A percentile compares a stretch with the other conserved stretches of the same genome.
These are phyloP conservation scores for Watsonalla cultraria DNA, from an alignment of 2,888 invertebrate genomes.

Conservation along the genomic window DNA sequence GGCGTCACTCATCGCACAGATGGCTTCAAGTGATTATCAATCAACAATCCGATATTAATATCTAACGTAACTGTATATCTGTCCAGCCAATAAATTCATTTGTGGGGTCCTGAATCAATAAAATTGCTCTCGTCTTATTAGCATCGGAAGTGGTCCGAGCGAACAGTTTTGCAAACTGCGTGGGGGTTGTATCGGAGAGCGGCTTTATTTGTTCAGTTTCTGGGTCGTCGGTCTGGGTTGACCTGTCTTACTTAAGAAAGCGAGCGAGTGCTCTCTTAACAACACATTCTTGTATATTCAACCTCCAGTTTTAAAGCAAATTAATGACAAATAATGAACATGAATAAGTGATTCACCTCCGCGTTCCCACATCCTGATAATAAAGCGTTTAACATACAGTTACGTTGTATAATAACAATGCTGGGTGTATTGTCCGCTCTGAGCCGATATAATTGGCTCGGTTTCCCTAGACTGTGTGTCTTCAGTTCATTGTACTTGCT, in stretches of 20 bases:
- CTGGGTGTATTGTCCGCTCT: neutral
- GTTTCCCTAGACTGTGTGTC: constrained; percentile 42
- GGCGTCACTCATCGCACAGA: neutral
- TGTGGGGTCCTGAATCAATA: neutral
- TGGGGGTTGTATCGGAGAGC: constrained; percentile 40
- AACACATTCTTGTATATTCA: constrained; percentile 5
- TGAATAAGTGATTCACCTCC: neutral
- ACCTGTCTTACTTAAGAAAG: constrained; percentile 42
- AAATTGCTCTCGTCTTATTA: neutral
- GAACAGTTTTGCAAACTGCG: constrained; percentile 31
- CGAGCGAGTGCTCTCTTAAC: constrained; percentile 30
- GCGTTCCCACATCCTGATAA: neutral
- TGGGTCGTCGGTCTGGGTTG: constrained; percentile 65
- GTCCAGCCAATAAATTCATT: too few species aligned
- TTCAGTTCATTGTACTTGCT: constrained; percentile 53
- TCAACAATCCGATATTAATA: neutral
- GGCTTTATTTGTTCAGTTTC: constrained; percentile 47
- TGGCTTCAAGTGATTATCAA: neutral
- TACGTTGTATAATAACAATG: neutral
- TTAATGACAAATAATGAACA: neutral
- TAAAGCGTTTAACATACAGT: neutral
- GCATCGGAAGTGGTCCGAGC: constrained; percentile 31
- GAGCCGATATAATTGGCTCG: constrained; percentile 6
- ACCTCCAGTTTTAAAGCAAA: neutral
- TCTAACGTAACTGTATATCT: too few species aligned